These are phyloP conservation scores for Gerris lacustris DNA, from an alignment of 2,888 invertebrate species.

Conservation along the genomic window DNA sequence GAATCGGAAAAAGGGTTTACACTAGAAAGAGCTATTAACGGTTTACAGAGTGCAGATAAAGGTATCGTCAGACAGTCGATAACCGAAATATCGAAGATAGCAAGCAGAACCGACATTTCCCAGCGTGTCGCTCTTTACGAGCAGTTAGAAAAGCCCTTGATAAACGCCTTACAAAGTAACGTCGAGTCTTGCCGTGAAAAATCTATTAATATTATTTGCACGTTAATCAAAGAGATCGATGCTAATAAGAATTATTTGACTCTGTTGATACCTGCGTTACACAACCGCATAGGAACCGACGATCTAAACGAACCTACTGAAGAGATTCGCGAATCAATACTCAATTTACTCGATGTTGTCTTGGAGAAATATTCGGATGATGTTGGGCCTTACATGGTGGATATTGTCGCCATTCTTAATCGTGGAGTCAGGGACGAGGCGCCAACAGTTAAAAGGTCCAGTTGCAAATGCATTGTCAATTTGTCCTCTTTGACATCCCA, in stretches of 20 bases:
- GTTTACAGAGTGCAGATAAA: slow-evolving; percentile 18
- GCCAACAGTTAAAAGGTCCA: slow-evolving; percentile 66
- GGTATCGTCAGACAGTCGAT: slow-evolving; percentile 19
- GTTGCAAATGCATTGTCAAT: slow-evolving; percentile 56
- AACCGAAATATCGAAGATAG: slow-evolving; percentile 10
- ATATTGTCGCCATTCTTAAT: slow-evolving; percentile 57
- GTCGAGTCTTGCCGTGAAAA: slow-evolving; percentile 22
- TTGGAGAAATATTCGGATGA: slow-evolving; percentile 50
- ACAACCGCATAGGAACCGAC: slow-evolving; percentile 13
- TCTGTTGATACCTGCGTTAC: slow-evolving; percentile 16
- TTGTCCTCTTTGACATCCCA: slow-evolving; percentile 50
- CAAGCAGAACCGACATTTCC: slow-evolving; percentile 10
- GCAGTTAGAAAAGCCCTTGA: slow-evolving; percentile 19
- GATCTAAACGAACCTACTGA: slow-evolving; percentile 53
- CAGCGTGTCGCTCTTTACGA: slow-evolving; percentile 11
- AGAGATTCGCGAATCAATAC: slow-evolving; percentile 62
- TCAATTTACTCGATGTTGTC: slow-evolving; percentile 53
- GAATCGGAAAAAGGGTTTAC: too few relatives aligned
- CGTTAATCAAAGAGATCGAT: slow-evolving; percentile 6
- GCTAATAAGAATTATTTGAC: slow-evolving; percentile 12
- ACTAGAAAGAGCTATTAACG: slow-evolving; percentile 19
- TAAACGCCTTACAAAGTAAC: slow-evolving; percentile 18
- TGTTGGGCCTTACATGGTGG: slow-evolving; percentile 57
- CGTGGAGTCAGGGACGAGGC: slow-evolving; percentile 63
- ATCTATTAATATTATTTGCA: slow-evolving; percentile 8